Evolutionary conservation across 2,888 invertebrate genomes (phyloP), one percentile per base, ranked within the genome.

Genomic region (Corbicula japonica): DNA sequence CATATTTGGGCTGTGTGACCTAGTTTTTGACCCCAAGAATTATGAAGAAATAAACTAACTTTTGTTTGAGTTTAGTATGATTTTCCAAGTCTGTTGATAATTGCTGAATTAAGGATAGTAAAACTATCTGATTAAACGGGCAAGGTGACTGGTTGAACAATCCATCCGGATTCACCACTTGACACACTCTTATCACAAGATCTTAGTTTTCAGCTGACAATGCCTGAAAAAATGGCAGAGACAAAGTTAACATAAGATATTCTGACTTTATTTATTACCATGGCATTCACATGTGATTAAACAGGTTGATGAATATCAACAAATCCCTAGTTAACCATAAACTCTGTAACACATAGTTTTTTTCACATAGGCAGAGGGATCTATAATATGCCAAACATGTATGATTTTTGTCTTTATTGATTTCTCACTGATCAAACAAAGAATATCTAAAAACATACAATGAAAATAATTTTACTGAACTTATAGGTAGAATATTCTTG

Each of bases 61-160:
- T 96, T 88, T 96, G 95, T 94, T 97, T 97, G 26, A 96, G 94
- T 90, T 97, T 96, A 12, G 97, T 97, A 89, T 97, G 96, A 83
- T 96, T 96, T 81, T 95, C 95, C 94, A 99, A 95, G 92, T 98
- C 98, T 0, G 97, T 97, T 21, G 98, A 97, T 28, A 98, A 95
- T 93, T 99, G 99, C 92, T 98, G 98, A 88, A 99, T 97, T 34
- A 99, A 95, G 3, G 98, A 98, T 66, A 99, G 95, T 84, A 99
- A 95, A 75, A 98, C 97, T 88, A 97, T 97, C 93, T 98, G 98
- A 86, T 96, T 96, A 73, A 98, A 95, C 30, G 95, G 95, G 90
- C 97, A 97, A 3, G 95, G 94, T n/a, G 95, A 95, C 71, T 91
- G 88, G 60, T 94, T 94, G 94, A 98, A 97, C 79, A 98, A 96